Evolutionary conservation across 1,140 invertebrate species (phyloP), one percentile per base, ranked within the genome.

Genomic region (Tetramorium alpestre): DNA sequence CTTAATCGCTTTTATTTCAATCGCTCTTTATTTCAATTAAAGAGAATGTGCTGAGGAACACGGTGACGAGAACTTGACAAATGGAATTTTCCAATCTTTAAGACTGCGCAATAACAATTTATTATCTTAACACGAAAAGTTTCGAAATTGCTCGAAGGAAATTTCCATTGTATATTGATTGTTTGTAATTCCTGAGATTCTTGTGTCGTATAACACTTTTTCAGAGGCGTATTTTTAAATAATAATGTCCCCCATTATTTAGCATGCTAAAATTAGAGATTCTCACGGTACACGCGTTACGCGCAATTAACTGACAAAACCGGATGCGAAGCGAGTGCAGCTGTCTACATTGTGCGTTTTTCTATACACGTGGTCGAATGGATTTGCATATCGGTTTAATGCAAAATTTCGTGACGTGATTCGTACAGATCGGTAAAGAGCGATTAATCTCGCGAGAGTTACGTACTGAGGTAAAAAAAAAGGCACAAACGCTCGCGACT

Each of bases 361-460:
- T 56, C 11, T 72, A 28, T 69, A 44, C 47, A 81, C 16, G 13
- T 69, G 16, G 4, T 22, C 44, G 13, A 28, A 67, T n/a, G 18
- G 8, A 80, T 81, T 81, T 72, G 49, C 78, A 81, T 81, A 81
- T 81, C 49, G 38, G 38, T 70, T 81, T 81, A 38, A 33, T 70
- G 65, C 49, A 56, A 44, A 81, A 70, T 58, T 38, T 70, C 7
- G 11, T 16, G 10, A 51, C 33, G n/a, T n/a, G 16, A 56, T n/a
- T 81, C 49, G 3, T 65, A 73, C 73, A 44, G 3, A 77, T 77
- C 25, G 56, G 64, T 2, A 10, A 4, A 25, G 25, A 44, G 25
- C 11, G 49, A 56, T 51, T 38, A 67, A 80, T 80, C 44, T 51
- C 28, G 7, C 44, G 49, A 25, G 6, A 38, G 13, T 13, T 38